phyloP scores from a whole-genome alignment of 2,797 vertebrate species.

The Hozukius guyotensis region DNA sequence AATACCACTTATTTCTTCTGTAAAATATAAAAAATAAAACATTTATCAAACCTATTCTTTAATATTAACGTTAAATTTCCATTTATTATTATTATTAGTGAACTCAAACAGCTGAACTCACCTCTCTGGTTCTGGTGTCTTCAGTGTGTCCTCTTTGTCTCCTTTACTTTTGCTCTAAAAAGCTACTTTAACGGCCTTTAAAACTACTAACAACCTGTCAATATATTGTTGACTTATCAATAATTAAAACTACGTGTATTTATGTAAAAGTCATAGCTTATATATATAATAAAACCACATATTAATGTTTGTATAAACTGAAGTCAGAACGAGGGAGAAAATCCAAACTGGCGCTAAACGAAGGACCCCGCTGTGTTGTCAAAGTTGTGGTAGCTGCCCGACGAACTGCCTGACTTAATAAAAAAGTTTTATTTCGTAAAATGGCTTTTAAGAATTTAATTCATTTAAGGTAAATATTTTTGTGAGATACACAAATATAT shows the following conservation, averaged over 20 bases:
- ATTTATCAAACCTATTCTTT: not conserved
- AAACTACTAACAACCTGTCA: not conserved
- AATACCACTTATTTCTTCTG: not conserved
- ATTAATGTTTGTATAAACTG: fast-evolving
- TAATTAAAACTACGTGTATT: fast-evolving
- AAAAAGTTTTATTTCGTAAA: fast-evolving
- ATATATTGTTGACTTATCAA: fast-evolving
- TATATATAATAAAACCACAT: not conserved
- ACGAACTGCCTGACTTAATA: constrained; percentile 40
- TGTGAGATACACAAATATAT: fast-evolving
- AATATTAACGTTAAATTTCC: not conserved
- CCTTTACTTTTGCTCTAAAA: not conserved
- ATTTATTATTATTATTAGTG: not conserved
- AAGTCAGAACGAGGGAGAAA: not conserved
- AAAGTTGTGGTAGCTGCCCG: not conserved
- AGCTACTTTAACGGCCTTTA: not conserved
- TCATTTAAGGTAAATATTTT: fast-evolving
- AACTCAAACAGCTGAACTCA: not conserved
- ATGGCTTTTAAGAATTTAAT: fast-evolving
- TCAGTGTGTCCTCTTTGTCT: not conserved
- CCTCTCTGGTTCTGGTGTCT: not conserved
- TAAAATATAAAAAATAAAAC: not conserved
- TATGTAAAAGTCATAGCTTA: fast-evolving
- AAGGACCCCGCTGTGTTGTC: constrained; percentile 74
- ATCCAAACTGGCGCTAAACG: constrained; percentile 77